phyloP scores from a whole-genome alignment of 2,797 vertebrate species.

The Phoeniculus purpureus region DNA sequence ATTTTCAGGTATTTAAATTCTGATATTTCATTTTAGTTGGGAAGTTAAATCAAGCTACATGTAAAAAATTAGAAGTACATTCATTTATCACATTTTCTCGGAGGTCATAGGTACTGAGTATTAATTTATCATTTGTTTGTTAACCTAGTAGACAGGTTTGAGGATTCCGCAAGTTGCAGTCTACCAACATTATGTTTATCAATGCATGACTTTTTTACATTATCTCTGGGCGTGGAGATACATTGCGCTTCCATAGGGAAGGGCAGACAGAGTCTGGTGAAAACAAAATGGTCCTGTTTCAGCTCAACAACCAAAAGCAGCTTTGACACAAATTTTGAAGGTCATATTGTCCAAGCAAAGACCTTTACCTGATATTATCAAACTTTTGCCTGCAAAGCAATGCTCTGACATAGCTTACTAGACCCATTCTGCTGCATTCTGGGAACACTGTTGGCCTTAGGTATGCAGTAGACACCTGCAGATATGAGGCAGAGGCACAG shows the following conservation, averaged over 20 bases:
- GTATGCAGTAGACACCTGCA: not conserved
- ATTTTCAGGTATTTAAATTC: not conserved
- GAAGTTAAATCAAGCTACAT: not conserved
- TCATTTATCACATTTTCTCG: not conserved
- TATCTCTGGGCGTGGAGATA: no score
- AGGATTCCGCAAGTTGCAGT: not conserved
- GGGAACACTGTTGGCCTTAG: fast-evolving
- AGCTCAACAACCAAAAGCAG: no score
- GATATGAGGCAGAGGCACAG: not conserved
- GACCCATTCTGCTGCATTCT: not conserved
- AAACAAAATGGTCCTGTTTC: no score
- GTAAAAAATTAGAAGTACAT: not conserved
- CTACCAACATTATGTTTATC: not conserved
- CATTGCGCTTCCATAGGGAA: no score
- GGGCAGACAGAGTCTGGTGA: no score
- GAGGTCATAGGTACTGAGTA: not conserved
- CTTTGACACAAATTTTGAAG: no score
- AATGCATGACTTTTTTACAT: not conserved
- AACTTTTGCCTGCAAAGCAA: no score
- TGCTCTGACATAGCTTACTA: not conserved
- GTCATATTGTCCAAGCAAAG: no score
- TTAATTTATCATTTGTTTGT: not conserved
- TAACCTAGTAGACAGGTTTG: not conserved
- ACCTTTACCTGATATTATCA: no score
- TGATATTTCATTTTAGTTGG: not conserved